Base-by-base conservation (phyloP, 2,797 vertebrate genomes). In the Odontamblyopus lacepedii region DNA sequence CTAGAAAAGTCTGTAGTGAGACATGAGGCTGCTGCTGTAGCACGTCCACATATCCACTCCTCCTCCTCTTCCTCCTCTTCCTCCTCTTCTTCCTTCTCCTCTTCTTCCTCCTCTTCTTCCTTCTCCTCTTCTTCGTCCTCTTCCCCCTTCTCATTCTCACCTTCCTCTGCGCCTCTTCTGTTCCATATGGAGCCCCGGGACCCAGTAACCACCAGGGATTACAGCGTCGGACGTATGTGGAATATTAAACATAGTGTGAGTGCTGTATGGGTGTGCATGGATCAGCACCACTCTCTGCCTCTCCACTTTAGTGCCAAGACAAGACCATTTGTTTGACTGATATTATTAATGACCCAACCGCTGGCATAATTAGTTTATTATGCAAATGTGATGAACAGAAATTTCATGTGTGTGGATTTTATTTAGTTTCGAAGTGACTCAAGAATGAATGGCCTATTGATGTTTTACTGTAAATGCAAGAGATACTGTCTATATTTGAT, bases 321-420 rank as follows among this genome's bases (percentile, higher is more conserved):
- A 32, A 83, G 70, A 71, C 78, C 74, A 80, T 90, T 88, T 85
- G 81, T 83, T 86, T 76, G 80, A 88, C 82, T 88, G 83, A 85
- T 88, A 78, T 87, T 90, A 89, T 90, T 87, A 92, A 93, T 87
- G 83, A 86, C 81, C 76, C 65, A 82, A 80, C 55, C 71, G 83
- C 78, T 80, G 78, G 53, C 16, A 29, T 87, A 86, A 88, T 86
- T 87, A 80, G 78, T 87, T 86, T 85, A 80, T 87, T 87, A 88
- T 88, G 86, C 75, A 90, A 83, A 88, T 91, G 63, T 81, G 76
- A 83, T 82, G 78, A 82, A 83, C 79, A 56, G 64, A 78, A 56
- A 63, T 69, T 80, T 87, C 67, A 74, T 80, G 83, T 84, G 78
- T 59, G 61, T 64, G 70, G 77, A 78, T 82, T 87, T 73, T 18